Evolutionary conservation across 2,113 vertebrate species (phyloP).

Genomic region (Pampusana beccarii): DNA sequence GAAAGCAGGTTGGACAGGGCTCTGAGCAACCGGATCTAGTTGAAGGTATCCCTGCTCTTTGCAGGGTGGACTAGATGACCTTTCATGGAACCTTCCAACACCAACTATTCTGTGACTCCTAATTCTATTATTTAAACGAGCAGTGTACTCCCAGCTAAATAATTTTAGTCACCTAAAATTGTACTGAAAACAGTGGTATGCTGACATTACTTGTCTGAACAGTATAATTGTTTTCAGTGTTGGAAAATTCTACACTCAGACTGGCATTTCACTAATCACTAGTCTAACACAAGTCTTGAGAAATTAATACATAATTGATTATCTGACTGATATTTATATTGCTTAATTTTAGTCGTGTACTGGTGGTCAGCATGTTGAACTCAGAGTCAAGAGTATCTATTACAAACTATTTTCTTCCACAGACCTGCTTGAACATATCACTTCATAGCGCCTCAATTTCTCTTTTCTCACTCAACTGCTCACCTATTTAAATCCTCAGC

Average conservation of each 20-base stretch:
- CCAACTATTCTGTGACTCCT: no score
- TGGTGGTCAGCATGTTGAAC: background rate
- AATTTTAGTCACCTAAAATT: background rate
- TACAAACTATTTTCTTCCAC: background rate
- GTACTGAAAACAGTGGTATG: background rate
- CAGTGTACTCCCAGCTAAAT: background rate
- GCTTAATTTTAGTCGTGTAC: background rate
- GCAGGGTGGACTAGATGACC: no score
- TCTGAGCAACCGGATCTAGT: no score
- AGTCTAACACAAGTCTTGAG: background rate
- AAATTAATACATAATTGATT: background rate
- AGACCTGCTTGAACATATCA: background rate
- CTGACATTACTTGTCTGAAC: background rate
- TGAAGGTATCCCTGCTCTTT: no score
- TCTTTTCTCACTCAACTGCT: background rate
- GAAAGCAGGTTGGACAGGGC: no score
- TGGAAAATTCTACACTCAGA: background rate
- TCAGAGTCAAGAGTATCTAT: background rate
- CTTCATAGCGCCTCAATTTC: background rate
- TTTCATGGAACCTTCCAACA: no score
- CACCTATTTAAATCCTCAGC: background rate
- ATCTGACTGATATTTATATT: background rate
- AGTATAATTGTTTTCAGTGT: background rate
- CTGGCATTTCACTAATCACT: background rate
- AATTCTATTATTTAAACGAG: background rate